Base-by-base conservation (phyloP, 2,888 invertebrate species). In the Nomada hirtipes region DNA sequence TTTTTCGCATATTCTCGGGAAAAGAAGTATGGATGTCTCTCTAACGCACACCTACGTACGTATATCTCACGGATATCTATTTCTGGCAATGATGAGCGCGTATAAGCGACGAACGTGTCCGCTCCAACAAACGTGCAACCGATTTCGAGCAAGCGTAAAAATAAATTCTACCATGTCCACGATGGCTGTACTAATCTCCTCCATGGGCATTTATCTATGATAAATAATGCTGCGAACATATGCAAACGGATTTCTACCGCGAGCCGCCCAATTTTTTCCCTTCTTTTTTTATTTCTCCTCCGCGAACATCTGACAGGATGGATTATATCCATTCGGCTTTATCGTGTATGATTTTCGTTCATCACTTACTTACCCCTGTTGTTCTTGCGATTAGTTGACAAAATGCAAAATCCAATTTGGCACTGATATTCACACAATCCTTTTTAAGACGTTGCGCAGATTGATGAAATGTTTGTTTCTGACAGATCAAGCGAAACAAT, bases 41-140 rank as follows among this genome's bases (percentile, higher is more conserved):
- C 83, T 88, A 88, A 89, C 89, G 86, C 87, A 88, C 91, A 89
- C 89, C 89, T 86, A 90, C 90, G 83, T 90, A 91, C 77, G 67
- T 80, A 84, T 57, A 47, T 88, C 84, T 82, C 86, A 81, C 82
- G 77, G 87, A 86, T 89, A 88, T 90, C 92, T 92, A 93, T 93
- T 93, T 93, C 91, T 90, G 92, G 92, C 91, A 91, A 91, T 92
- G 92, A 92, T 93, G 91, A 87, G 83, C 84, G 85, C 86, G 84
- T 86, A 91, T 89, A 89, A 86, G 86, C 84, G 79, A 82, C 82
- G 85, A 86, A 86, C 80, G 75, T 82, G 67, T 74, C 57, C 60
- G 50, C 61, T 82, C 72, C 76, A 76, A 77, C 69, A 71, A 77
- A 67, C 76, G 71, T 85, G 75, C 70, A 83, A 76, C 84, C 47